Conservation (phyloP, 2,113 vertebrate genomes). For the Hemichromis elongatus region DNA sequence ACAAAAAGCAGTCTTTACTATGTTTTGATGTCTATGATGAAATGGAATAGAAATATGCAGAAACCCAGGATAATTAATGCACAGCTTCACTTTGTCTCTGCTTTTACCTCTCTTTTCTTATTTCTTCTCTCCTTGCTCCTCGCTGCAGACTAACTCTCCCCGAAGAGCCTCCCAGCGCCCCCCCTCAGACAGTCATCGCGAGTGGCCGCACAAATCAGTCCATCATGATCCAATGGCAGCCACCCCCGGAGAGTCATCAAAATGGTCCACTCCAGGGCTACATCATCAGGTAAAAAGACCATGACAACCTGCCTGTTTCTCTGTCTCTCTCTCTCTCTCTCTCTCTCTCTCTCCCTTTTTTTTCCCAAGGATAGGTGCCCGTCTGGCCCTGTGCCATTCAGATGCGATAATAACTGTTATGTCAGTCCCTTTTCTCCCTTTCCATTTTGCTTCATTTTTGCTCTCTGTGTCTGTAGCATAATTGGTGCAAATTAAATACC, state of each 20-base stretch:
- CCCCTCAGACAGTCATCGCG: conserved; percentile 93
- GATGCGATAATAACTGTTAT: conserved; percentile 45
- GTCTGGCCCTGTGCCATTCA: conserved; percentile 24
- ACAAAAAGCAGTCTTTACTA: conserved; percentile 9
- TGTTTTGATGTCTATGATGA: conserved; percentile 58
- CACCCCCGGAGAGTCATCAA: conserved; percentile 91
- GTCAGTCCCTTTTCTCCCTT: conserved; percentile 31
- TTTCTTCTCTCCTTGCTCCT: background rate
- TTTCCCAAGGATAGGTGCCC: background rate
- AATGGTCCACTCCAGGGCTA: conserved; percentile 94
- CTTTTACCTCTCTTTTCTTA: background rate
- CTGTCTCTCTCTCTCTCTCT: background rate
- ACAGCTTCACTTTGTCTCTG: conserved; percentile 15
- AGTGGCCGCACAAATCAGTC: conserved; percentile 97
- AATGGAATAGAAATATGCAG: conserved; percentile 63
- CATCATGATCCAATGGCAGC: conserved; percentile 99
- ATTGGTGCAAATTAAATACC: conserved; percentile 58
- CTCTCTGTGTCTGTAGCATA: conserved; percentile 33
- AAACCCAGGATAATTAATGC: conserved; percentile 52
- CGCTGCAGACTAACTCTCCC: conserved; percentile 85
- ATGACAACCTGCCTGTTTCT: conserved; percentile 7
- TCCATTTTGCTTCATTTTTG: conserved; percentile 27
- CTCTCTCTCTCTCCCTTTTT: background rate
- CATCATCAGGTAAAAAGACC: conserved; percentile 83
- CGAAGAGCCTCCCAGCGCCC: conserved; percentile 91